Evolutionary conservation across 2,113 vertebrate genomes (phyloP).

Genomic region (Ictalurus furcatus): DNA sequence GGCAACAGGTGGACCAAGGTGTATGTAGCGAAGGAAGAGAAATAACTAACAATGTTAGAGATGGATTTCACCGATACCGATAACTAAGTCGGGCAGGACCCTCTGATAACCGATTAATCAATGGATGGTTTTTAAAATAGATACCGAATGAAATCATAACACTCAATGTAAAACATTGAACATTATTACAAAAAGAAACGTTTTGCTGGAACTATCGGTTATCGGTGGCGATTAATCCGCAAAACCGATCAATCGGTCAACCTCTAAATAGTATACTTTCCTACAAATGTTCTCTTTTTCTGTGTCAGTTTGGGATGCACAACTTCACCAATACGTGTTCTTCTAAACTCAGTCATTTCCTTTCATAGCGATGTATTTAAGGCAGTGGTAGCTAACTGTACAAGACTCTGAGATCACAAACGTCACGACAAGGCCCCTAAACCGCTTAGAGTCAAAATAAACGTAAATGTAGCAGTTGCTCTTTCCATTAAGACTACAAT

Average conservation of each 20-base stretch:
- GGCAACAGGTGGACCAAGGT: background rate
- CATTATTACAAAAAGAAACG: no score
- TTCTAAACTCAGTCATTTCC: background rate
- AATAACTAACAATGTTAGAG: background rate
- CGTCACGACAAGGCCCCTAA: background rate
- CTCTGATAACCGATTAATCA: no score
- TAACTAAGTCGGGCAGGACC: no score
- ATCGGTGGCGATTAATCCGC: no score
- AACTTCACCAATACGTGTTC: background rate
- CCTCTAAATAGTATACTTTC: no score
- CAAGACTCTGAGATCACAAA: background rate
- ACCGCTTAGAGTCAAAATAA: background rate
- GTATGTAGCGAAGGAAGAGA: background rate
- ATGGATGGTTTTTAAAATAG: no score
- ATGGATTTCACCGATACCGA: no score
- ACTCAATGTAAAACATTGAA: no score
- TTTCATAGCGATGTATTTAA: background rate
- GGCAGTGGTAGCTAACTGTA: background rate
- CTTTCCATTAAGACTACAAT: conserved; percentile 45
- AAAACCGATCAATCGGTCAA: no score
- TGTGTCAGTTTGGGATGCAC: no score
- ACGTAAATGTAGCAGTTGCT: background rate
- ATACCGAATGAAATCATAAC: no score
- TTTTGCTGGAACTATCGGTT: no score
- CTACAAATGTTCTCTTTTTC: background rate